Base-by-base conservation (phyloP, 2,888 invertebrate species). In the Carcina quercana region DNA sequence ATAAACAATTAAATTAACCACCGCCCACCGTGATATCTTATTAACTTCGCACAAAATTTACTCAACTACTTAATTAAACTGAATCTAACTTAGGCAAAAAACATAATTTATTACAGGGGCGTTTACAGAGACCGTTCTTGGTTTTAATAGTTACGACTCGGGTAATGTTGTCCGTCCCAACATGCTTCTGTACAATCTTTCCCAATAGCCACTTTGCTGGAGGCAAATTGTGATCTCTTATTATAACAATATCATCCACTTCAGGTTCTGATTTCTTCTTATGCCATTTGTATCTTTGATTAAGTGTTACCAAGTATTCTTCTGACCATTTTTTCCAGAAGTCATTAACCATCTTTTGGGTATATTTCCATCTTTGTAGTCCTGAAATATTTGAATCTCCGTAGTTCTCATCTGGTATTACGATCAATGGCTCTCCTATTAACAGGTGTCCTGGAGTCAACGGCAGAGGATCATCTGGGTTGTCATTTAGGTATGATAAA, bases 241-340 rank as follows among this genome's bases (percentile, higher is more conserved):
- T 6, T 10, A 41, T 11, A 15, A 36, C 38, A 21, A 21, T 21
- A 21, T 21, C 21, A 21, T 21, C n/a, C 6, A 21, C 10, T 19
- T 37, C 25, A 6, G 44, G 44, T 19, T 45, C 41, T 17, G 20
- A 0, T 11, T 7, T 21, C 15, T 36, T 33, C 2, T 12, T 30
- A 19, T 32, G 34, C 44, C 41, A 47, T 25, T 45, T 47, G 21
- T 37, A 37, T 25, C 43, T 31, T 27, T 42, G 32, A 30, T 27
- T 39, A 13, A 40, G 30, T 21, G 15, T 38, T 6, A 30, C 32
- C 13, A 47, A 25, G 34, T 45, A 50, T 25, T 50, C 48, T 28
- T 42, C 32, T 11, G 38, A 43, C 45, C 45, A 48, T 12, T 38
- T 44, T 8, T 32, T 37, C 48, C 48, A 48, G 27, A 50, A 50